Conservation (phyloP, 2,113 vertebrate species). For the Dasypus novemcinctus region DNA sequence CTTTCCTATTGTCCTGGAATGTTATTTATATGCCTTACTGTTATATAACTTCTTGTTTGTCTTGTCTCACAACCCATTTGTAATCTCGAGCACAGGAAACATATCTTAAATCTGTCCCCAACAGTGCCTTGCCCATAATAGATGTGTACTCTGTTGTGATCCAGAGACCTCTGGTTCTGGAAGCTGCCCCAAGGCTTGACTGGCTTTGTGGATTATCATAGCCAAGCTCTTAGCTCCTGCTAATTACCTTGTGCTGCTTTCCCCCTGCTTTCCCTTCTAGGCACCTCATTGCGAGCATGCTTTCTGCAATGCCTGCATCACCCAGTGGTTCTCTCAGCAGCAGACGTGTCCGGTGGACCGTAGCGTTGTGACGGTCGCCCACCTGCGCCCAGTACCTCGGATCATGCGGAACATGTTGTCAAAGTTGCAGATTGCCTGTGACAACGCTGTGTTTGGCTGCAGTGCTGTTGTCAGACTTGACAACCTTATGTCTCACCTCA, state of each 20-base stretch:
- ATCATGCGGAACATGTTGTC: constrained; percentile 99
- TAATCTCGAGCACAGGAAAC: background rate
- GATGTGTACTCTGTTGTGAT: background rate
- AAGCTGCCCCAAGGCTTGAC: background rate
- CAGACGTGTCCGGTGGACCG: constrained; percentile 99
- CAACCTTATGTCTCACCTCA: constrained; percentile 97
- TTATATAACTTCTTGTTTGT: constrained; percentile 58
- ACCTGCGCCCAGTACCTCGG: constrained; percentile 96
- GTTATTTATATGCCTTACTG: constrained; percentile 35
- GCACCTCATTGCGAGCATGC: constrained; percentile 99
- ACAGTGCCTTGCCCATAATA: background rate
- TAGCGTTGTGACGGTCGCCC: constrained; percentile 97
- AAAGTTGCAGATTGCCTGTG: constrained; percentile 97
- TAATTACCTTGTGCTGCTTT: constrained; percentile 31
- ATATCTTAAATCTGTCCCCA: background rate
- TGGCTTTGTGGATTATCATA: background rate
- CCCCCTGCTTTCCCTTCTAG: constrained; percentile 77
- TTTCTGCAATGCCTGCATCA: constrained; percentile 99
- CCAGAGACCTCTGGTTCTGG: background rate
- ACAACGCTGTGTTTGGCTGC: constrained; percentile 97
- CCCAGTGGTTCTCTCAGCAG: constrained; percentile 99
- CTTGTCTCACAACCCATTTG: constrained; percentile 30
- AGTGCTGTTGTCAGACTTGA: constrained; percentile 94
- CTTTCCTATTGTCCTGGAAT: constrained; percentile 11
- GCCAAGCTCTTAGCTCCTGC: background rate